A percentile compares a stretch with the other conserved stretches of the same genome.
These are phyloP conservation scores for Stegophylla sp. DNA, from an alignment of 2,888 invertebrate species.

Conservation along the genomic window DNA sequence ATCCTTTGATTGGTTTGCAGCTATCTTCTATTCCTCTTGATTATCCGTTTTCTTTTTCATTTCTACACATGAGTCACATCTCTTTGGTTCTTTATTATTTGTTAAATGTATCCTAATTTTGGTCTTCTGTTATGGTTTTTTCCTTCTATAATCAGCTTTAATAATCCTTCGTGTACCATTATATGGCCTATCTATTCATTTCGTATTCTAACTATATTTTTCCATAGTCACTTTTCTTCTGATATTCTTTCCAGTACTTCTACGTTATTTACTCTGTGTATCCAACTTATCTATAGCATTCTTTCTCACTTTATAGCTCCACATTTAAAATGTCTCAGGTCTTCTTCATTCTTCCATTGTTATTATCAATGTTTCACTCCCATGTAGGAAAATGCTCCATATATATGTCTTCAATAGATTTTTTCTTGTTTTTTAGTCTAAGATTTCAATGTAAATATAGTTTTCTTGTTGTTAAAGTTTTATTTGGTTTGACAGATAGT, in stretches of 20 bases:
- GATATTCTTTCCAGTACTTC: not conserved
- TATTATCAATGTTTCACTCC: too few species aligned
- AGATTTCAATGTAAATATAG: too few species aligned
- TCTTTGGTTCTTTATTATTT: not conserved
- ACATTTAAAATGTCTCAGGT: too few species aligned
- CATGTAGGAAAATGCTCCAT: too few species aligned
- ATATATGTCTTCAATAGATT: too few species aligned
- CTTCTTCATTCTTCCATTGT: too few species aligned
- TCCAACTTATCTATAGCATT: too few species aligned
- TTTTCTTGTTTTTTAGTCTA: too few species aligned
- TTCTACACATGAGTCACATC: not conserved
- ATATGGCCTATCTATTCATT: not conserved
- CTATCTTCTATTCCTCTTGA: not conserved
- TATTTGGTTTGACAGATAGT: too few species aligned
- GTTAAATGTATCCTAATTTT: not conserved
- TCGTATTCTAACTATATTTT: not conserved
- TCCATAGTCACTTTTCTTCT: not conserved
- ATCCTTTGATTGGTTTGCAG: not conserved
- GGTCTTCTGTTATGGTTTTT: not conserved
- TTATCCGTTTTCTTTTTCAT: conserved; percentile 3
- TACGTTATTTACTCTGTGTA: not conserved
- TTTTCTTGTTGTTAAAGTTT: too few species aligned
- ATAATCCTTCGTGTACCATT: too few species aligned
- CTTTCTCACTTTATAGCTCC: too few species aligned
- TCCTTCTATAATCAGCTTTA: not conserved